phyloP scores from a whole-genome alignment of 2,888 invertebrate species.

The Argynnis bischoffii region DNA sequence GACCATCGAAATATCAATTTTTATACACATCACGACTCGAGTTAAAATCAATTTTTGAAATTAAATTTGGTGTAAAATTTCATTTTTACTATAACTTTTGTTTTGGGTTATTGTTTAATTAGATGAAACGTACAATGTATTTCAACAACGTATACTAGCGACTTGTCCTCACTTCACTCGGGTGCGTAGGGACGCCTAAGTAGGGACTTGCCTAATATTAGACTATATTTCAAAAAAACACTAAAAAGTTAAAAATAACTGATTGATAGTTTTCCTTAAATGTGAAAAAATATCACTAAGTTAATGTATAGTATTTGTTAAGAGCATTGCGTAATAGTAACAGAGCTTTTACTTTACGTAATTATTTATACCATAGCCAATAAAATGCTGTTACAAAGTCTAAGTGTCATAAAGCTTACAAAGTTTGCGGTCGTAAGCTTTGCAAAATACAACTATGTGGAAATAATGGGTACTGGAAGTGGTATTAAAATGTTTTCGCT shows the following conservation, averaged over 20 bases:
- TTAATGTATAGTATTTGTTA: no score
- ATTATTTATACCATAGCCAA: constrained; percentile 15
- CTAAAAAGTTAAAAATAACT: no score
- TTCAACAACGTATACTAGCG: no score
- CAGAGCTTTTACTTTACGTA: neutral
- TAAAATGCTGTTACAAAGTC: constrained; percentile 29
- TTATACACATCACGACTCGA: constrained; percentile 28
- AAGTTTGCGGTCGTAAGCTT: constrained; percentile 31
- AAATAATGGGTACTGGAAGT: constrained; percentile 3
- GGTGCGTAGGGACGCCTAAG: no score
- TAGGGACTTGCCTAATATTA: no score
- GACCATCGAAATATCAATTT: constrained; percentile 26
- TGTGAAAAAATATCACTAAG: no score
- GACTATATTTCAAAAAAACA: no score
- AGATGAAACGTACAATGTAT: neutral
- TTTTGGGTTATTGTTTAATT: constrained; percentile 10
- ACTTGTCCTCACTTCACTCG: no score
- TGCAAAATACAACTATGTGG: constrained; percentile 24
- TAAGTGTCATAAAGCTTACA: constrained; percentile 32
- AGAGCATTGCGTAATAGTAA: no score
- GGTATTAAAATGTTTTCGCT: neutral
- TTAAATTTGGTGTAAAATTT: constrained; percentile 18
- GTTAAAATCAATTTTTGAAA: constrained; percentile 22
- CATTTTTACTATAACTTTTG: constrained; percentile 8
- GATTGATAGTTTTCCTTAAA: no score